Evolutionary conservation across 2,888 invertebrate species (phyloP).

Genomic region (Anticlea derivata): DNA sequence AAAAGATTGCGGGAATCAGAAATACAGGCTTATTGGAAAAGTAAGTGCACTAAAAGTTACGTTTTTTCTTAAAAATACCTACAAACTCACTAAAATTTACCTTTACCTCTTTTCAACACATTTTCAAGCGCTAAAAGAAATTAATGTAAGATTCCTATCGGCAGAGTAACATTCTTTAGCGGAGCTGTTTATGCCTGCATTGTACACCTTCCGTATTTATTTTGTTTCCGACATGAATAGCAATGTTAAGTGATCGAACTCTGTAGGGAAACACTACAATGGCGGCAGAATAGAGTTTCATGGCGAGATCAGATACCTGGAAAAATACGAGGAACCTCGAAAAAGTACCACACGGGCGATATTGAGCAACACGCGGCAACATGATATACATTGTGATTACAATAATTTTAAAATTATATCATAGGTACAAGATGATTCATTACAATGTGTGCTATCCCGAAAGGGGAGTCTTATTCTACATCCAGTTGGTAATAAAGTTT

Average conservation of each 20-base stretch:
- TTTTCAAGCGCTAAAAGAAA: conserved; percentile 16
- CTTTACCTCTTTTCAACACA: background rate
- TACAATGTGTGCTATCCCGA: too few species aligned
- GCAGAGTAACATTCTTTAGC: conserved; percentile 21
- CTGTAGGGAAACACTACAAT: conserved; percentile 37
- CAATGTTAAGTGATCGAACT: conserved; percentile 40
- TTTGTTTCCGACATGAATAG: conserved; percentile 34
- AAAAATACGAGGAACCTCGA: conserved; percentile 37
- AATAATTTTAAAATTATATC: too few species aligned
- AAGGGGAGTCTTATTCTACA: too few species aligned
- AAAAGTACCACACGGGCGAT: conserved; percentile 14
- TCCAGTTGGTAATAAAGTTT: too few species aligned
- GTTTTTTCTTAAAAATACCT: too few species aligned
- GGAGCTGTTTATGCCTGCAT: conserved; percentile 22
- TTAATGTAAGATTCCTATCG: conserved; percentile 28
- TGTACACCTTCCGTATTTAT: conserved; percentile 32
- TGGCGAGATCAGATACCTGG: conserved; percentile 39
- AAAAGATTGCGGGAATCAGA: too few species aligned
- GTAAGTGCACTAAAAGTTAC: too few species aligned
- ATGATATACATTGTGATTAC: too few species aligned
- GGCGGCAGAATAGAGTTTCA: conserved; percentile 34
- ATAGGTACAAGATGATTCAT: too few species aligned
- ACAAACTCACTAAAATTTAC: too few species aligned
- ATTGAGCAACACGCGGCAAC: background rate
- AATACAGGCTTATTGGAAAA: too few species aligned